Evolutionary conservation across 2,113 vertebrate species (phyloP).

Genomic region (Hippocampus comes): DNA sequence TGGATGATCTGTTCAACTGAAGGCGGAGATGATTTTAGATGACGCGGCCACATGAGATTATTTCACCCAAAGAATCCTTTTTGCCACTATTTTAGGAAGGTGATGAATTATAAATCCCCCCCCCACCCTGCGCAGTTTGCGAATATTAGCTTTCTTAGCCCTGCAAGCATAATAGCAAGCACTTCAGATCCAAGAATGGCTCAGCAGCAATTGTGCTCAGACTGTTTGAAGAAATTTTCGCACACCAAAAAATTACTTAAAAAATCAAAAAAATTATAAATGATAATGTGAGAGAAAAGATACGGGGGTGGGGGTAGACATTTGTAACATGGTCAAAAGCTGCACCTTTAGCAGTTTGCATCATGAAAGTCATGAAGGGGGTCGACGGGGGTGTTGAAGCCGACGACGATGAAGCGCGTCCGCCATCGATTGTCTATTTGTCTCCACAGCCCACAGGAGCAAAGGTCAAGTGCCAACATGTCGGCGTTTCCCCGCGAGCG

Average conservation of each 20-base stretch:
- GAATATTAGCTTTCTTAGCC: neutral
- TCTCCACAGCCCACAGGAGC: slow-evolving; percentile 30
- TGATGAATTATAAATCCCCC: too few relatives aligned
- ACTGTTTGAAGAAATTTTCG: neutral
- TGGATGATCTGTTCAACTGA: too few relatives aligned
- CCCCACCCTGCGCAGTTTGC: too few relatives aligned
- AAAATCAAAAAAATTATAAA: neutral
- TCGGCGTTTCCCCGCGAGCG: slow-evolving; percentile 15
- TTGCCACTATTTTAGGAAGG: too few relatives aligned
- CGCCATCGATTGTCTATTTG: slow-evolving; percentile 16
- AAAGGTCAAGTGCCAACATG: slow-evolving; percentile 59
- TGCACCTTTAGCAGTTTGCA: neutral
- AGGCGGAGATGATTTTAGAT: too few relatives aligned
- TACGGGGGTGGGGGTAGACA: too few relatives aligned
- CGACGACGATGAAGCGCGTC: neutral
- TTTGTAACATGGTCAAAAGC: too few relatives aligned
- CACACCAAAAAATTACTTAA: too few relatives aligned
- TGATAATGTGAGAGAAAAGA: too few relatives aligned
- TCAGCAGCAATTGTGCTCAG: neutral
- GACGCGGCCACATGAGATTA: too few relatives aligned
- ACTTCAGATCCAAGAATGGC: neutral
- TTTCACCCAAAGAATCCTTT: too few relatives aligned
- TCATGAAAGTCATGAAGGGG: neutral
- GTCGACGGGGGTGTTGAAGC: neutral
- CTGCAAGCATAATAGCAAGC: neutral